Evolutionary conservation across 2,888 invertebrate species (phyloP).

Genomic region (Drosophila lutescens): DNA sequence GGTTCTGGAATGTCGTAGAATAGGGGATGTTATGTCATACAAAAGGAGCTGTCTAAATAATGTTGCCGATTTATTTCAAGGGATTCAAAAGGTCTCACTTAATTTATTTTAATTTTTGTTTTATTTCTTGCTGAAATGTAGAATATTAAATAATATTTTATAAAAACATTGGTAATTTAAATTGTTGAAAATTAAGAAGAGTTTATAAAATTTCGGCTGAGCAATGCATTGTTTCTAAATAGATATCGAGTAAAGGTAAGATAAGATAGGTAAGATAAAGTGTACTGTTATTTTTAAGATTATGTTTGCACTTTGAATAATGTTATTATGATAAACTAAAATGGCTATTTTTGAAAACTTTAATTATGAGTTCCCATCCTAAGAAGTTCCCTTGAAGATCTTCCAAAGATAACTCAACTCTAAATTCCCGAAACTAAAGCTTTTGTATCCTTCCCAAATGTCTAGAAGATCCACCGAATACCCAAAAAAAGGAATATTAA

Average conservation of each 20-base stretch:
- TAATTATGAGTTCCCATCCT: no score
- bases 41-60: not conserved
- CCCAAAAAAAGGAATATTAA: constrained; percentile 2
- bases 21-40: constrained; percentile 9
- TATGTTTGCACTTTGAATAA: no score
- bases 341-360: no score
- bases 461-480: not conserved
- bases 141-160: not conserved
- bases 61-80: not conserved
- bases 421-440: not conserved
- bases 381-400: not conserved
- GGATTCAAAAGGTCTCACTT: not conserved
- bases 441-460: constrained; percentile 5
- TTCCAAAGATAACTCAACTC: not conserved
- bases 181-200: no score
- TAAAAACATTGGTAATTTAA: no score
- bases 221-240: no score
- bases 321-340: no score
- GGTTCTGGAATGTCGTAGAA: constrained; percentile 9
- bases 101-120: not conserved
- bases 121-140: not conserved
- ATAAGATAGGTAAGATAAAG: no score
- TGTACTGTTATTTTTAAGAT: no score
- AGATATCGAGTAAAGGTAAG: no score
- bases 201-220: no score